A percentile compares a stretch with the other conserved stretches of the same genome.
Conservation (phyloP, 1,140 invertebrate species). For the Papilio polytes region DNA sequence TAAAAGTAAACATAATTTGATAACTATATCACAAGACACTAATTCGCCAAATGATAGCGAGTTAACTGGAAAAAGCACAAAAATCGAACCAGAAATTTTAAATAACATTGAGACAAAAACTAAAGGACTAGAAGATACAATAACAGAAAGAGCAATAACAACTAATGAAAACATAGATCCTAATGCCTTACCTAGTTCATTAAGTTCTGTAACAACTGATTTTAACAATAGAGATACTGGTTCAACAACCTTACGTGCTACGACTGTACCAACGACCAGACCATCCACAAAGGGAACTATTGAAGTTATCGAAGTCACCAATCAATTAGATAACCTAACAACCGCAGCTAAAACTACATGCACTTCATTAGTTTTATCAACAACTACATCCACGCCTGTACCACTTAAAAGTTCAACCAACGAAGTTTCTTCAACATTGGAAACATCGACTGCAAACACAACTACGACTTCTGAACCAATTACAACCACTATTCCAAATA, state of each 20-base stretch:
- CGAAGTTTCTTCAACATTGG: neutral
- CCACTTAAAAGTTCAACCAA: neutral
- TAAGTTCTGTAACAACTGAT: neutral
- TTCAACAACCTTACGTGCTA: neutral
- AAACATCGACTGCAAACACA: constrained; percentile 8
- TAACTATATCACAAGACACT: neutral
- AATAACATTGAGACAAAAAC: neutral
- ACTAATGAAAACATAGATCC: neutral
- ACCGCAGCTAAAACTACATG: neutral
- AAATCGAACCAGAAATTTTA: neutral
- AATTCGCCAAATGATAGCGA: neutral
- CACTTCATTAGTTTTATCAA: neutral
- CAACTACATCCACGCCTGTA: neutral
- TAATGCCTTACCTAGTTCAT: neutral
- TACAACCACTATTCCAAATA: neutral
- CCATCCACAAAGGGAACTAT: neutral
- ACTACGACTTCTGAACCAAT: constrained; percentile 8
- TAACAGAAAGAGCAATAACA: neutral
- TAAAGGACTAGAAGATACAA: neutral
- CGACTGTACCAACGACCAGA: neutral
- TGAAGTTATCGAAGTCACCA: neutral
- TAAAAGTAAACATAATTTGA: neutral
- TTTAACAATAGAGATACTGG: neutral
- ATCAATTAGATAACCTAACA: neutral
- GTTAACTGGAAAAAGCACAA: constrained; percentile 4